Conservation (phyloP, 2,797 vertebrate species). For the Alfaro cultratus region DNA sequence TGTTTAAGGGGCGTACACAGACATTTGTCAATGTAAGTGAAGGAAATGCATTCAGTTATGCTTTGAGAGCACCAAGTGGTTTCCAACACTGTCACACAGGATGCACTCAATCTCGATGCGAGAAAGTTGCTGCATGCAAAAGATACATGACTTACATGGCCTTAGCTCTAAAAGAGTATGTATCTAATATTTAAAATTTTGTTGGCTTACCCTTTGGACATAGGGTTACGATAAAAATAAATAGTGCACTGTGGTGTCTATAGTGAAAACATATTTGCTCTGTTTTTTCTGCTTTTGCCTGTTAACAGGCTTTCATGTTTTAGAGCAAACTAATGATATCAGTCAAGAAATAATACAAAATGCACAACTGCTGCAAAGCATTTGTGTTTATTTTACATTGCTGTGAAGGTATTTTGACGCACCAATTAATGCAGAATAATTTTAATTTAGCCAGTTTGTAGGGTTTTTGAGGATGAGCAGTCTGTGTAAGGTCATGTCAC, state of each 20-base stretch:
- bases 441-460: not conserved
- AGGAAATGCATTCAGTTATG: not conserved
- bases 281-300: not conserved
- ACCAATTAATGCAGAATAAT: not conserved
- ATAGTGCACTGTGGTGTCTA: not conserved
- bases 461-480: not conserved
- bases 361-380: not conserved
- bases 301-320: not conserved
- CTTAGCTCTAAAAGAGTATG: not conserved
- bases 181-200: not conserved
- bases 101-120: not conserved
- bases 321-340: not conserved
- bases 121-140: not conserved
- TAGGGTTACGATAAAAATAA: not conserved
- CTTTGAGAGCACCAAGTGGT: not conserved
- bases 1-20: not conserved
- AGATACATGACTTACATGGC: not conserved
- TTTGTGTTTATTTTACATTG: not conserved
- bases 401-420: not conserved
- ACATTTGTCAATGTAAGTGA: not conserved
- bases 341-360: not conserved
- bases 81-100: slow-evolving; percentile 14
- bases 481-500: not conserved
- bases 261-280: not conserved
- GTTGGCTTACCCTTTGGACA: not conserved